Conservation (phyloP, 2,888 invertebrate species). For the Drosophila paracracens region DNA sequence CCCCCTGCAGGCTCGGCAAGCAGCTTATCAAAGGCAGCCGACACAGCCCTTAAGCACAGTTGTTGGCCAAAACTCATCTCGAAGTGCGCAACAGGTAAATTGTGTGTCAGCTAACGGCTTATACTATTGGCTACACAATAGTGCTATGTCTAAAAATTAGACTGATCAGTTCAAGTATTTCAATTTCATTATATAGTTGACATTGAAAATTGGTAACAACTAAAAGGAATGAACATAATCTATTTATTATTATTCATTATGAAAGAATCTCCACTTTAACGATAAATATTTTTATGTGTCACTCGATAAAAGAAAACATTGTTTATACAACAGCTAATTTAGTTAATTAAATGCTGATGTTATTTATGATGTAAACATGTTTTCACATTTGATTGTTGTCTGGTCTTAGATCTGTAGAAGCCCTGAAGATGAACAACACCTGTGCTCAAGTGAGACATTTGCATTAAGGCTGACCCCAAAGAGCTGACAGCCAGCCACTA, state of each 20-base stretch:
- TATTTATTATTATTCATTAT: background rate
- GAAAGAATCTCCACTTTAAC: background rate
- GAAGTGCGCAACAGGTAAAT: conserved; percentile 43
- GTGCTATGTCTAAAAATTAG: background rate
- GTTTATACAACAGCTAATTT: background rate
- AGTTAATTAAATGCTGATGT: background rate
- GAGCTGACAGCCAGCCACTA: conserved; percentile 41
- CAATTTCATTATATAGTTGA: background rate
- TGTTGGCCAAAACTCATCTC: conserved; percentile 36
- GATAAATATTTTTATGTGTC: background rate
- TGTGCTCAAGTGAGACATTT: conserved; percentile 39
- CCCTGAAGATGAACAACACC: conserved; percentile 11
- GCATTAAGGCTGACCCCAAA: conserved; percentile 43
- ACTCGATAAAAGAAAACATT: background rate
- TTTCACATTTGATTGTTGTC: conserved; percentile 10
- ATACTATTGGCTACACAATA: conserved; percentile 16
- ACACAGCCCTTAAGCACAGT: conserved; percentile 21
- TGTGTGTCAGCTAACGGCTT: conserved; percentile 30
- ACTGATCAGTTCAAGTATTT: background rate
- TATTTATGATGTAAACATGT: conserved; percentile 9
- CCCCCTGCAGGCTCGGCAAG: conserved; percentile 22
- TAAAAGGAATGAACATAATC: background rate
- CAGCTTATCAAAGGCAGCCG: conserved; percentile 61
- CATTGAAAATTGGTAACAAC: background rate
- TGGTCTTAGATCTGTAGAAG: conserved; percentile 13